Evolutionary conservation across 1,140 invertebrate genomes (phyloP), one percentile per base, ranked within the genome.

Genomic region (Ceratosolen solmsi): DNA sequence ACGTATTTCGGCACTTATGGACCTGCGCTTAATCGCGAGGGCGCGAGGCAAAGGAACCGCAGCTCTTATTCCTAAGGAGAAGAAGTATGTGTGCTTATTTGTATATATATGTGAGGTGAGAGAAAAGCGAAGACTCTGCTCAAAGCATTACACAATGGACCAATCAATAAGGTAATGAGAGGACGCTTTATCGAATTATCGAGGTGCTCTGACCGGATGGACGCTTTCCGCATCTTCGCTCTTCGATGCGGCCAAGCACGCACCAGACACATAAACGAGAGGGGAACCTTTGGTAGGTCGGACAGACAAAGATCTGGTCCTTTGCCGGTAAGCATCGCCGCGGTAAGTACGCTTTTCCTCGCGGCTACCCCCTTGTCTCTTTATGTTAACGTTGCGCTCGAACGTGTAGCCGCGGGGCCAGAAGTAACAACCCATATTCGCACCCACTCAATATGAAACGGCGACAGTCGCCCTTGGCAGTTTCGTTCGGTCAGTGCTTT

Each of bases 151-250:
- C 86, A 92, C 90, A 92, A 92, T 92, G 88, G 88, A 87, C 88
- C 90, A 92, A 92, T 91, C 91, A 92, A 92, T 92, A 91, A 88
- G 90, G 89, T 92, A 91, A 91, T 91, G 90, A 89, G 89, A 89
- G 90, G 89, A 89, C 87, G 89, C 88, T 88, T 91, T 88, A 92
- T 91, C 89, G 86, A 92, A 91, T 92, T 91, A 91, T 91, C 88
- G 87, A 88, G 86, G 87, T 84, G 89, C 89, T 87, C 86, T 82
- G 51, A 13, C 73, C 82, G 78, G 86, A 86, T 86, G 78, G 86
- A 86, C 87, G 86, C 87, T 89, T 87, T 85, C 56, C 80, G 70
- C 71, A 27, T 41, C 51, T 72, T 58, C 54, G 51, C 9, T n/a
- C 41, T 25, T 25, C 56, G 56, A 60, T 15, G 38, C 11, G 38